Base-by-base conservation (phyloP, 2,888 invertebrate genomes). In the Euspilapteryx auroguttella region DNA sequence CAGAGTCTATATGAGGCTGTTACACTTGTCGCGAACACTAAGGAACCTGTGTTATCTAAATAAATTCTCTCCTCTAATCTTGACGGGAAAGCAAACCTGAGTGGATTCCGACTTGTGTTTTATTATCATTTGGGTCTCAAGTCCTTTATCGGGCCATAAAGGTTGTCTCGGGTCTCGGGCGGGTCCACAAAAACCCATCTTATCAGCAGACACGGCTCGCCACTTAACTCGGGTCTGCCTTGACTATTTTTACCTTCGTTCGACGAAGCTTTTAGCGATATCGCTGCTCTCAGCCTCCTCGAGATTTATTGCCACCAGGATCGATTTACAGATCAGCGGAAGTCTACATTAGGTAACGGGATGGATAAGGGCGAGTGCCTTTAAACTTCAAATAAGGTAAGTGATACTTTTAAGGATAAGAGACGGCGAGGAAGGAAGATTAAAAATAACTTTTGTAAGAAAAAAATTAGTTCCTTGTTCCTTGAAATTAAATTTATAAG, bases 131-230 rank as follows among this genome's bases (percentile, higher is more conserved):
- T 47, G 28, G 22, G 24, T 29, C 27, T 49, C 47, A 45, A 45
- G 51, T 43, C 53, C 54, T 57, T 59, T 71, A 71, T 71, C 69
- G 27, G 15, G 17, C 27, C 17, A 30, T 32, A 32, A 34, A 32
- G 34, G 30, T 24, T 29, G 28, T 25, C 61, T 44, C 44, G 49
- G 50, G 49, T 48, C 53, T 48, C 51, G 59, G n/a, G 52, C 55
- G 48, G 46, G 51, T 52, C 51, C 54, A 73, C 59, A 73, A 73
- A 73, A 71, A 71, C 62, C 56, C 40, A 55, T 50, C 68, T 73
- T 75, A 75, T 75, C 75, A 62, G 44, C 30, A 44, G 52, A 75
- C 75, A 75, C 59, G 68, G 57, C 69, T 65, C 62, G 63, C 55
- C 51, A 66, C 71, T 75, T 75, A 71, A 51, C 48, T 44, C 52